Evolutionary conservation across 1,140 invertebrate genomes (phyloP).

Genomic region (Drosophila baimaii): DNA sequence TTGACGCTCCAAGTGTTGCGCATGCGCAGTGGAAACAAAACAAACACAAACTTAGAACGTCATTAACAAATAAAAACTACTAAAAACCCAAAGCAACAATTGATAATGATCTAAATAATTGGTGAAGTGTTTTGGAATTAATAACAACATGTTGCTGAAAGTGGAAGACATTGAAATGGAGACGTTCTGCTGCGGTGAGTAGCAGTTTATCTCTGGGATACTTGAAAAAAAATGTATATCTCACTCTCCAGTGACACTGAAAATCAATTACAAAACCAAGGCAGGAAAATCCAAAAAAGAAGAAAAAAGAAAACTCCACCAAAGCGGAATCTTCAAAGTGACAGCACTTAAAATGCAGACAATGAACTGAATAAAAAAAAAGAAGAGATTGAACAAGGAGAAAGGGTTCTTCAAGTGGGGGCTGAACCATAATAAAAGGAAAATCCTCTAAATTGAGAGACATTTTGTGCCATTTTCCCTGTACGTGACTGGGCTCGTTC

Average conservation of each 20-base stretch:
- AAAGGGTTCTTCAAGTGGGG: conserved; percentile 37
- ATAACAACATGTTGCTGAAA: conserved; percentile 64
- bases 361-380: conserved; percentile 11
- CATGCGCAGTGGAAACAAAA: conserved; percentile 54
- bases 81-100: background rate
- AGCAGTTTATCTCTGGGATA: conserved; percentile 7
- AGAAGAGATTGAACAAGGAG: conserved; percentile 16
- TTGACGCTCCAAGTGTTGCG: conserved; percentile 66
- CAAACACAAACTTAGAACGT: background rate
- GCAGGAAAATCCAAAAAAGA: background rate
- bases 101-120: conserved; percentile 35
- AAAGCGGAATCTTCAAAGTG: conserved; percentile 41
- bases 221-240: background rate
- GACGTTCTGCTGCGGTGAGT: conserved; percentile 82
- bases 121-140: conserved; percentile 18
- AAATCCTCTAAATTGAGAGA: conserved; percentile 53
- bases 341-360: conserved; percentile 46
- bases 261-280: conserved; percentile 29
- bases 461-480: conserved; percentile 14
- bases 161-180: conserved; percentile 80
- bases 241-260: conserved; percentile 5
- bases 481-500: background rate
- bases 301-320: background rate
- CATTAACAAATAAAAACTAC: background rate
- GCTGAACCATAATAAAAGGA: background rate